phyloP scores from a whole-genome alignment of 2,888 invertebrate species.

The Mycalesis mineus region DNA sequence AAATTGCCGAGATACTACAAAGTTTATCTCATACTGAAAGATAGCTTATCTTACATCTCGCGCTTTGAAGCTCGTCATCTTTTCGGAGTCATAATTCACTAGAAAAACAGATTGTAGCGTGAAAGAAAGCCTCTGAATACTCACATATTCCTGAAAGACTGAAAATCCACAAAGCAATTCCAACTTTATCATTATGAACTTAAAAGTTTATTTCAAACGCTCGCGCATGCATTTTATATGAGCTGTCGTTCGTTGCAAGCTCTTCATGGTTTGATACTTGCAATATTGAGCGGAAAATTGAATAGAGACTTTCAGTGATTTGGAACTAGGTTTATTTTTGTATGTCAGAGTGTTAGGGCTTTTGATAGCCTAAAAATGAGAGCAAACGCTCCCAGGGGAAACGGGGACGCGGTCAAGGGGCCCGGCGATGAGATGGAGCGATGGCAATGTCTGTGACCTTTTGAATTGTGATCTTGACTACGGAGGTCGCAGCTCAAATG shows the following conservation, averaged over 20 bases:
- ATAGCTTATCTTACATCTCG: background rate
- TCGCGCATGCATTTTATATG: background rate
- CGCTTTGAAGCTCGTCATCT: background rate
- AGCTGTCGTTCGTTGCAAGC: constrained; percentile 5
- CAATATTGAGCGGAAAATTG: background rate
- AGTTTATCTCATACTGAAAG: background rate
- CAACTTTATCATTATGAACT: background rate
- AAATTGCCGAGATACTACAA: background rate
- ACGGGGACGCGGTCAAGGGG: constrained; percentile 18
- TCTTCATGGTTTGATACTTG: constrained; percentile 2
- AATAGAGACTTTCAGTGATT: background rate
- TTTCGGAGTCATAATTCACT: constrained; percentile 7
- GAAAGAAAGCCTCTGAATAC: constrained; percentile 7
- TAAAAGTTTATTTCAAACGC: background rate
- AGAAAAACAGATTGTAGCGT: constrained; percentile 1
- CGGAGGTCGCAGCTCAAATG: no score
- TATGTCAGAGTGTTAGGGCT: background rate
- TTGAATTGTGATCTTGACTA: constrained; percentile 4
- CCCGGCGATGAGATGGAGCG: background rate
- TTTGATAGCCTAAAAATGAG: constrained; percentile 14
- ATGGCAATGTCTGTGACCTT: constrained; percentile 1
- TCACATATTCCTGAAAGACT: background rate
- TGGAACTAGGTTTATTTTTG: background rate
- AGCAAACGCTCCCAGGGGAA: constrained; percentile 13
- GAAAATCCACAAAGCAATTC: background rate